Evolutionary conservation across 2,797 vertebrate genomes (phyloP).

Genomic region (Momotus momota): DNA sequence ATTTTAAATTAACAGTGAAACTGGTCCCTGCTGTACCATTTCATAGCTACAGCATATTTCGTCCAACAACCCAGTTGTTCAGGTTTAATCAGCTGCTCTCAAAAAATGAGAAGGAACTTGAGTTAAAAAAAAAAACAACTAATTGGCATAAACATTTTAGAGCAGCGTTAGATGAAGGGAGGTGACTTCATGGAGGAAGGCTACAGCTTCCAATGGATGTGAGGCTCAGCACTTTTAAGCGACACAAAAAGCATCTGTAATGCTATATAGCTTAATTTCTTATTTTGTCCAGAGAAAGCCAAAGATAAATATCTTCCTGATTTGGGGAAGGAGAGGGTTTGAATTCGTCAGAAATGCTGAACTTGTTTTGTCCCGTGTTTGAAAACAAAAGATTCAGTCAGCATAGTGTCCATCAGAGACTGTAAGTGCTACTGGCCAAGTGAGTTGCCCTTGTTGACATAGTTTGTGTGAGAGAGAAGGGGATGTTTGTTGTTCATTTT

Average conservation of each 20-base stretch:
- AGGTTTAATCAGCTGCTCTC: conserved; percentile 82
- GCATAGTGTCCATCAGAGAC: rapidly evolving
- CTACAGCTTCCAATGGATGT: neutral
- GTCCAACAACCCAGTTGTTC: conserved; percentile 81
- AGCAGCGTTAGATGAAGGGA: neutral
- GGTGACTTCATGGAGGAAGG: neutral
- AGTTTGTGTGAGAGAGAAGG: neutral
- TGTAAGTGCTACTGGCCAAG: neutral
- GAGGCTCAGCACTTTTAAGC: neutral
- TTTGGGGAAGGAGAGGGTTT: neutral
- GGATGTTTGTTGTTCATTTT: neutral
- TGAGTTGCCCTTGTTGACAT: neutral
- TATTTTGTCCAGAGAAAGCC: neutral
- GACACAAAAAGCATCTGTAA: too few relatives aligned
- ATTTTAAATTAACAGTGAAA: conserved; percentile 89
- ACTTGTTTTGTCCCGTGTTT: neutral
- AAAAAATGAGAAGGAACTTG: conserved; percentile 67
- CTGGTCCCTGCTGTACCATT: conserved; percentile 85
- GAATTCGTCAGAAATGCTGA: neutral
- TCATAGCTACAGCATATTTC: conserved; percentile 80
- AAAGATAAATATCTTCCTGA: neutral
- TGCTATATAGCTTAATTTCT: neutral
- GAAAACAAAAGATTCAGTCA: conserved; percentile 21
- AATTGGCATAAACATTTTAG: neutral
- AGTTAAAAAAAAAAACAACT: neutral